These are phyloP conservation scores for Eumerus sabulonum DNA, from an alignment of 2,888 invertebrate genomes.

Conservation along the genomic window DNA sequence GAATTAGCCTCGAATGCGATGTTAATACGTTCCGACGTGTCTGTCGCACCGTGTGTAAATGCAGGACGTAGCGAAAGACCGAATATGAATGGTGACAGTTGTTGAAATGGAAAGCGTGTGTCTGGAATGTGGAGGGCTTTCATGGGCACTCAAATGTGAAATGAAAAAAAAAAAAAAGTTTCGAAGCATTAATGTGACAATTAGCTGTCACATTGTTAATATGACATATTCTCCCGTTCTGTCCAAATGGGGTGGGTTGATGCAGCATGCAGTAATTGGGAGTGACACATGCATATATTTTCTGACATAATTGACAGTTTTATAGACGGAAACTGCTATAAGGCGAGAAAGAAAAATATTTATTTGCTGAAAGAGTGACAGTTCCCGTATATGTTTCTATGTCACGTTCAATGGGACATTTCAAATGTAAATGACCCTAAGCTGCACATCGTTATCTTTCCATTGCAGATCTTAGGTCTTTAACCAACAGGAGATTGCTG, in stretches of 20 bases:
- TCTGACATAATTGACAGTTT: constrained; percentile 1
- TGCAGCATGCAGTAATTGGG: constrained; percentile 10
- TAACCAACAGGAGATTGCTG: no score
- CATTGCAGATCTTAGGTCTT: no score
- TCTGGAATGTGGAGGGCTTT: constrained; percentile 31
- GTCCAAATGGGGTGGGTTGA: no score
- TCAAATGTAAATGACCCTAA: no score
- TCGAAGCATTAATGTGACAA: constrained; percentile 58
- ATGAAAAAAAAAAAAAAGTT: constrained; percentile 58
- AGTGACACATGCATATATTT: constrained; percentile 8
- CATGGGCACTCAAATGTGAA: constrained; percentile 59
- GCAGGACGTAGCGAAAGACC: constrained; percentile 40
- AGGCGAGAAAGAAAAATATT: no score
- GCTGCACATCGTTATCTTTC: no score
- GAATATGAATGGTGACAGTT: constrained; percentile 66
- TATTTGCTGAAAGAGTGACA: no score
- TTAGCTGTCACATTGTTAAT: constrained; percentile 52
- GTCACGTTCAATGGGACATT: no score
- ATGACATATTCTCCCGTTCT: constrained; percentile 37
- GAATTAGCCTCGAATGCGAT: constrained; percentile 79
- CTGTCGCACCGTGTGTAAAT: constrained; percentile 63
- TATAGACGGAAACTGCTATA: neutral
- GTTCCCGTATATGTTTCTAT: no score
- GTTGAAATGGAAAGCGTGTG: constrained; percentile 65
- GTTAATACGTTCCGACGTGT: constrained; percentile 79